Evolutionary conservation across 2,888 invertebrate species (phyloP), one percentile per base, ranked within the genome.

Genomic region (Polyommatus icarus): DNA sequence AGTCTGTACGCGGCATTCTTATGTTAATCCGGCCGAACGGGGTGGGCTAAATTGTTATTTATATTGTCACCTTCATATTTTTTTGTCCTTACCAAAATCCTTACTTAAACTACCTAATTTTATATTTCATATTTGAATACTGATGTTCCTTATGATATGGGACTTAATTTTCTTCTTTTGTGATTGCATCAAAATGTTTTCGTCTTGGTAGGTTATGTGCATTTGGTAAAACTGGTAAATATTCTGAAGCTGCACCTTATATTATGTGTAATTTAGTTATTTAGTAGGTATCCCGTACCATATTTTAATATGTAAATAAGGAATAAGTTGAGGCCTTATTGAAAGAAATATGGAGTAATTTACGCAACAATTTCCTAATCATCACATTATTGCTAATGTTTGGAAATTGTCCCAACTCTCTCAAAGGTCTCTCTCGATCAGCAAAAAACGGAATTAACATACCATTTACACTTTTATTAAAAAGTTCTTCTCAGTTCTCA

Each of bases 21-120:
- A 94, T 94, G 93, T 90, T 93, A 93, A 94, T 94, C 92, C 90
- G 83, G 85, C 86, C 89, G 90, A 90, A 89, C 92, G 90, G 92
- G 93, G 93, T 93, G 93, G 93, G 93, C 93, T 90, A 93, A 94
- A 94, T 93, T 93, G 93, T 94, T 94, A 93, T 94, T 94, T 93
- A 93, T 93, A 91, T 92, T 93, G 93, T 93, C 93, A 93, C 92
- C 91, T 93, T 89, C 86, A 86, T 86, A 86, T 90, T 92, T 91
- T 92, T 92, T 92, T 86, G 89, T 84, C 81, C 84, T 85, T 85
- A 89, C 89, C 86, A 86, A 89, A 90, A 85, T 76, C 79, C 85
- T 83, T 82, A 82, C 81, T 86, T 88, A 90, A 90, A 91, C 90
- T 89, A 87, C 88, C 83, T 84, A 83, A 85, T 87, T 88, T 89